A percentile compares a stretch with the other conserved stretches of the same genome.
Evolutionary conservation across 2,797 vertebrate species (phyloP).

Genomic region (Rachycentron canadum): DNA sequence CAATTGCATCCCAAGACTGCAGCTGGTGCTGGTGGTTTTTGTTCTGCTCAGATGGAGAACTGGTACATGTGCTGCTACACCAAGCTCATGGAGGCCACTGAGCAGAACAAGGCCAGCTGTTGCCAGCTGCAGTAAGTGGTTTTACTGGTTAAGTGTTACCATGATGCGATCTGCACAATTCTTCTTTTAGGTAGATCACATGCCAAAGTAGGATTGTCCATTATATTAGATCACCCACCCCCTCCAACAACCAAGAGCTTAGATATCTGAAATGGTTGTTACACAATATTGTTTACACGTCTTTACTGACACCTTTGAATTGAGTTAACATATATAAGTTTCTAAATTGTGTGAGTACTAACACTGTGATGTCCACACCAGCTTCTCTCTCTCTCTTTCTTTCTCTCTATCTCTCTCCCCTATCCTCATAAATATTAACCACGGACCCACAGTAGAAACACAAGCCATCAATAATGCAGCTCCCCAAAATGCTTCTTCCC

Average conservation of each 20-base stretch:
- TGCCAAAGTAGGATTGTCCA: no score
- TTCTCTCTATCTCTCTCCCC: conserved; percentile 22
- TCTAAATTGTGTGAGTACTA: conserved; percentile 12
- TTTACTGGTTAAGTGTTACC: no score
- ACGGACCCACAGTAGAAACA: conserved; percentile 54
- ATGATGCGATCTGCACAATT: no score
- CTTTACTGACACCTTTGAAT: conserved; percentile 28
- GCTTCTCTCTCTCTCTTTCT: conserved; percentile 18
- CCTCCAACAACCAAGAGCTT: not conserved
- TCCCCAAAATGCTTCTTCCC: conserved; percentile 70
- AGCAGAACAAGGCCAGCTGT: no score
- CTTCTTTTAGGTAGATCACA: no score
- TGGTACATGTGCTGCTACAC: no score
- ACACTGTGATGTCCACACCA: conserved; percentile 17
- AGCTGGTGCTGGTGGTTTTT: no score
- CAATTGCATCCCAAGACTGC: no score
- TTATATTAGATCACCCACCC: no score
- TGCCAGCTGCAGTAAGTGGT: no score
- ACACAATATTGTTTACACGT: conserved; percentile 11
- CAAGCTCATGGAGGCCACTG: no score
- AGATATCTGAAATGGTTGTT: conserved; percentile 9
- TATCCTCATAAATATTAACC: conserved; percentile 77
- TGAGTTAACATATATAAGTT: conserved; percentile 14
- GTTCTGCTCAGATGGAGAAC: no score
- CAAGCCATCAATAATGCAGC: conserved; percentile 73